Evolutionary conservation across 2,797 vertebrate species (phyloP).

Genomic region (Potorous gilbertii): DNA sequence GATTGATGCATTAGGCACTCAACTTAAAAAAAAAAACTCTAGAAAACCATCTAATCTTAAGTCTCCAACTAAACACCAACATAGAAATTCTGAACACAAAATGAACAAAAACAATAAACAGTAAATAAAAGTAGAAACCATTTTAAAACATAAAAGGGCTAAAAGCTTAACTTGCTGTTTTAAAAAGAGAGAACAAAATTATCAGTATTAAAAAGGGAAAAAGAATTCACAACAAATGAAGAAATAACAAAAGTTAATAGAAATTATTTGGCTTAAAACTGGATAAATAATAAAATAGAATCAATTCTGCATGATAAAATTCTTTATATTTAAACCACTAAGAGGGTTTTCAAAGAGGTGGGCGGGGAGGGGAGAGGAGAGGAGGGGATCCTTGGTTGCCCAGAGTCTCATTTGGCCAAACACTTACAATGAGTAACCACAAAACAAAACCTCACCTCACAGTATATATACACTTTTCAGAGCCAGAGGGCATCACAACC

Average conservation of each 20-base stretch:
- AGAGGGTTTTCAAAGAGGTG: no score
- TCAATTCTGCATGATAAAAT: neutral
- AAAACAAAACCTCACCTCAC: no score
- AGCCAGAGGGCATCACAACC: no score
- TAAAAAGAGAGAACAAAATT: neutral
- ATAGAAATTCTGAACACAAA: neutral
- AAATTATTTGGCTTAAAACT: neutral
- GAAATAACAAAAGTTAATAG: neutral
- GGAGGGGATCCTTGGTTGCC: no score
- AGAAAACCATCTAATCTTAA: neutral
- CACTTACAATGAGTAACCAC: no score
- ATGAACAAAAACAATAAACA: neutral
- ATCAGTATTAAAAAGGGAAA: neutral
- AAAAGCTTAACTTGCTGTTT: neutral
- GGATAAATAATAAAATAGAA: neutral
- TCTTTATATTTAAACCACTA: neutral
- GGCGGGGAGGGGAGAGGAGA: no score
- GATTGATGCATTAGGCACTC: neutral
- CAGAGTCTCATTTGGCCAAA: no score
- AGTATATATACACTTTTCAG: no score
- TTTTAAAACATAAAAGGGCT: neutral
- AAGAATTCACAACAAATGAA: neutral
- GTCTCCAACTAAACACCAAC: neutral
- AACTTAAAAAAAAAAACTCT: neutral
- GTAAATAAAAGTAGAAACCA: neutral